Evolutionary conservation across 92 coral and sea anemone species (phyloP).

Genomic region (Bergia sp.): DNA sequence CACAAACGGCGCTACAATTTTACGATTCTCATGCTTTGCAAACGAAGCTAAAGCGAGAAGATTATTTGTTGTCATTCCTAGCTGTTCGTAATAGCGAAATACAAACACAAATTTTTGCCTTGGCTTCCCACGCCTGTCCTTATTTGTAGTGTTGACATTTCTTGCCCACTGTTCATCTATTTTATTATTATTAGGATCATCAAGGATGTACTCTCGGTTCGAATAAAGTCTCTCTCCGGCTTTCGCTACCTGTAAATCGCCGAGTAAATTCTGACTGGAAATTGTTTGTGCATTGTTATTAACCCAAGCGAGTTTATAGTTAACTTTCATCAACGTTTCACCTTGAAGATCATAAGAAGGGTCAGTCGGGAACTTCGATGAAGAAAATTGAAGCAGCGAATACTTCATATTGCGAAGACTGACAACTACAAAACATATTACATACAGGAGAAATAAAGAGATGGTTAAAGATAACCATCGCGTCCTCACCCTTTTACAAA

Average conservation of each 20-base stretch:
- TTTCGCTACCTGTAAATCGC: slow-evolving; percentile 31
- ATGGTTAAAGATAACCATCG: slow-evolving; percentile 37
- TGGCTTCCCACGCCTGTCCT: slow-evolving; percentile 41
- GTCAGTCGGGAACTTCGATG: slow-evolving; percentile 40
- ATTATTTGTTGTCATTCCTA: slow-evolving; percentile 93
- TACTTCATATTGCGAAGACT: slow-evolving; percentile 37
- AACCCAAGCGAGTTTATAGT: slow-evolving; percentile 34
- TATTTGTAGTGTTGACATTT: slow-evolving; percentile 15
- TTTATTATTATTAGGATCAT: slow-evolving; percentile 33
- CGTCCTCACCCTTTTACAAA: slow-evolving; percentile 35
- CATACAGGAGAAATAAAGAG: slow-evolving; percentile 23
- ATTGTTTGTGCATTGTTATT: slow-evolving; percentile 2
- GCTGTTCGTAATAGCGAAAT: slow-evolving; percentile 97
- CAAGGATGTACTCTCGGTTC: not conserved
- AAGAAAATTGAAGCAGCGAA: slow-evolving; percentile 17
- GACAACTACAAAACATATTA: slow-evolving; percentile 28
- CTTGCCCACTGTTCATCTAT: slow-evolving; percentile 12
- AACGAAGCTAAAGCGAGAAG: slow-evolving; percentile 87
- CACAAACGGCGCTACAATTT: slow-evolving; percentile 91
- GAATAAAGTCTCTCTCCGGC: slow-evolving; percentile 12
- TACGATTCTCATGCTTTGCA: slow-evolving; percentile 81
- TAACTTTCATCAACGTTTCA: slow-evolving; percentile 39
- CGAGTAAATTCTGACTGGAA: slow-evolving; percentile 24
- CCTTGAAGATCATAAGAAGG: slow-evolving; percentile 21
- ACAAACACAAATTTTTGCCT: slow-evolving; percentile 83